Evolutionary conservation across 2,113 vertebrate species (phyloP), one percentile per base, ranked within the genome.

Genomic region (Cygnus buccinator): DNA sequence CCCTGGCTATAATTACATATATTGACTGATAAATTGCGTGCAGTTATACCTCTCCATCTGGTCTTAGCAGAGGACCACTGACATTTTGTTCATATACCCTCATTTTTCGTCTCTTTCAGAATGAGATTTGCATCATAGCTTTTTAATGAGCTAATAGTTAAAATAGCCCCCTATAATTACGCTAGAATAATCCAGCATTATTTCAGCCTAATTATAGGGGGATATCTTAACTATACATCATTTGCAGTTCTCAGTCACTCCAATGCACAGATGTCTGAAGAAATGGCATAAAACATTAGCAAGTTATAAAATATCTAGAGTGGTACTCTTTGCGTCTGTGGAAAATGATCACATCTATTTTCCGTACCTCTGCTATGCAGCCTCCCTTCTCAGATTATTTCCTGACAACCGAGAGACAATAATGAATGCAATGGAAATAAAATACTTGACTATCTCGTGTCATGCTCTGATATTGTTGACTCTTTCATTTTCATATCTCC

Each of bases 111-210:
- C 67, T 79, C 79, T 95, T 94, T 95, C 88, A 97, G 92, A 94
- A 72, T 3, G 11, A 88, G 85, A 97, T 97, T 95, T 97, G 94
- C 97, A 97, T 97, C 97, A 96, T 90, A 97, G 97, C 87, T 94
- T 97, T 97, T 95, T 97, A 96, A 97, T 97, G 96, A 97, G 85
- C 97, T 97, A 97, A 97, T 97, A 97, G 96, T 97, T 96, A 97
- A 97, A 97, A 97, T 97, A 97, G 85, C 11, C 96, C 90, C 84
- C 96, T 97, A 95, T 97, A 97, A 97, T 97, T 97, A 97, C 2
- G 28, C 95, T 96, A 91, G 94, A 97, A 97, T 97, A 97, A 97
- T 97, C 84, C 95, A 83, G 91, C 89, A 97, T 97, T 97, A 97
- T 97, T 97, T 95, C 90, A 83, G 87, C 54, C 83, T 97, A 97